These are phyloP conservation scores for Erpetoichthys calabaricus DNA, from an alignment of 2,797 vertebrate genomes.

Conservation along the genomic window DNA sequence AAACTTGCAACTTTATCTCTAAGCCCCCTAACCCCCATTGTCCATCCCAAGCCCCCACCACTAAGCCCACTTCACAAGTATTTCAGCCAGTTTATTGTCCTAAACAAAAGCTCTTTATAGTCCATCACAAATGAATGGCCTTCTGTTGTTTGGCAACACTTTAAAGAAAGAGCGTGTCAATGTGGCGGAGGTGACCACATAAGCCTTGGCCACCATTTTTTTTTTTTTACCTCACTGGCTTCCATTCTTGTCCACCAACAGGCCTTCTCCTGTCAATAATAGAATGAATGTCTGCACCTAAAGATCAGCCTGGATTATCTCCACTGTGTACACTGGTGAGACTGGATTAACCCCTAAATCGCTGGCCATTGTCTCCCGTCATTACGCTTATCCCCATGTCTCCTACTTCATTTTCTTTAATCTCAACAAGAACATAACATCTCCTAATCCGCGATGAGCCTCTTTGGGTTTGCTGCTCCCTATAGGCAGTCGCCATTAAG, in stretches of 20 bases:
- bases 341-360: slow-evolving; percentile 45
- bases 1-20: neutral
- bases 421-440: slow-evolving; percentile 32
- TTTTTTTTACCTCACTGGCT: no score
- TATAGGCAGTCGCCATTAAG: slow-evolving; percentile 31
- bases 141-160: no score
- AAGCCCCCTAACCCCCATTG: slow-evolving; percentile 17
- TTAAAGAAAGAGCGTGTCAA: no score
- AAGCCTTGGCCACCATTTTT: no score
- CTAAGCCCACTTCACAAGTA: slow-evolving; percentile 8
- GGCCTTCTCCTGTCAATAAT: no score
- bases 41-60: slow-evolving; percentile 16
- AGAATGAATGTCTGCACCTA: slow-evolving; percentile 20
- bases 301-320: slow-evolving; percentile 42
- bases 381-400: slow-evolving; percentile 46
- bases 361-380: slow-evolving; percentile 43
- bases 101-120: no score
- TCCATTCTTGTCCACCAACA: no score
- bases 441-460: slow-evolving; percentile 36
- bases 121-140: no score
- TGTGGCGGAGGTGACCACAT: no score
- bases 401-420: slow-evolving; percentile 43
- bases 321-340: slow-evolving; percentile 33
- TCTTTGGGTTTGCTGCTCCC: slow-evolving; percentile 27
- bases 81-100: no score